Evolutionary conservation across 1,140 invertebrate species (phyloP).

Genomic region (Bombus polaris): DNA sequence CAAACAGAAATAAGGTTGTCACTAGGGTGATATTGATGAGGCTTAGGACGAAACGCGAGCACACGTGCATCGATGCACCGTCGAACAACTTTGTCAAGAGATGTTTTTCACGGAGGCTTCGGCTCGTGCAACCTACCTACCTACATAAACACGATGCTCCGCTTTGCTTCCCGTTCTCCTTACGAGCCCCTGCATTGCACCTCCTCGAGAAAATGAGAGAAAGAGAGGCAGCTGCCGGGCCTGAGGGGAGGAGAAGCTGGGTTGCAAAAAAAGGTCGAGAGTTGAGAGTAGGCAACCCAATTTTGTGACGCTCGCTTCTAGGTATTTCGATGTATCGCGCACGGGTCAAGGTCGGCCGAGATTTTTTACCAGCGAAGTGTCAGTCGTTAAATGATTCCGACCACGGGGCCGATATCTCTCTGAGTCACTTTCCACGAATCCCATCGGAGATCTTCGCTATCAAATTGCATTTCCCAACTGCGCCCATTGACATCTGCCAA

Average conservation of each 20-base stretch:
- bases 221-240: constrained; percentile 33
- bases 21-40: too few species aligned
- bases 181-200: constrained; percentile 66
- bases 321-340: constrained; percentile 38
- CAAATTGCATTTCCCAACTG: too few species aligned
- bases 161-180: constrained; percentile 73
- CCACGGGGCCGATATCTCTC: not conserved
- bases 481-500: too few species aligned
- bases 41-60: not conserved
- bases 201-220: constrained; percentile 57
- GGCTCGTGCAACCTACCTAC: constrained; percentile 70
- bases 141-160: constrained; percentile 73
- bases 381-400: constrained; percentile 23
- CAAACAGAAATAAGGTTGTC: too few species aligned
- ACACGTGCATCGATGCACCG: not conserved
- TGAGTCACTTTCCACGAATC: not conserved
- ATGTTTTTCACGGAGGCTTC: constrained; percentile 57
- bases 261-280: constrained; percentile 54
- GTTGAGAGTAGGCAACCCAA: constrained; percentile 65
- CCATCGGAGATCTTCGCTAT: not conserved
- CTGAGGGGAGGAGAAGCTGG: not conserved
- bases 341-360: constrained; percentile 63
- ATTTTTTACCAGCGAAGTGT: constrained; percentile 37
- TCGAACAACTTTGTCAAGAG: constrained; percentile 47
- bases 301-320: constrained; percentile 55